phyloP scores from a whole-genome alignment of 2,113 vertebrate genomes.

The Mastomys natalensis region DNA sequence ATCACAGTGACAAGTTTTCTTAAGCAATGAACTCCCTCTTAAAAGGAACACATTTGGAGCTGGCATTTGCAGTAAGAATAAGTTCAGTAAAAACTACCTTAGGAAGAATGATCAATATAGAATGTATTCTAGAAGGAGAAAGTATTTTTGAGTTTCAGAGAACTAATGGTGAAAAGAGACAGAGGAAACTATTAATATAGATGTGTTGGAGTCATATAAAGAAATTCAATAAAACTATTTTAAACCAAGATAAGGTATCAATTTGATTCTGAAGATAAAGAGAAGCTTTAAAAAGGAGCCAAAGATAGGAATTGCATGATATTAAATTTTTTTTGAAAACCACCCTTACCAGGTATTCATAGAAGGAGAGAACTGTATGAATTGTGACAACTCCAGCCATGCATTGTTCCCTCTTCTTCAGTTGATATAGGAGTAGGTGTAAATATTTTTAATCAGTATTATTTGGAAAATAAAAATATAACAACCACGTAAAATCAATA shows the following conservation, averaged over 20 bases:
- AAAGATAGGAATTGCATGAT: background rate
- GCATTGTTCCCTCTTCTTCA: background rate
- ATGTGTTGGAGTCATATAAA: background rate
- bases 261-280: background rate
- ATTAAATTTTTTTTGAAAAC: background rate
- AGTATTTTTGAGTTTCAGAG: background rate
- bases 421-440: slow-evolving; percentile 72
- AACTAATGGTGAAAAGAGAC: background rate
- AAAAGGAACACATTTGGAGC: background rate
- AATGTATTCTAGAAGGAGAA: background rate
- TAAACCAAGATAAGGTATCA: background rate
- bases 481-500: slow-evolving; percentile 80
- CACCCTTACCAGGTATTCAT: background rate
- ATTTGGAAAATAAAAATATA: slow-evolving; percentile 88
- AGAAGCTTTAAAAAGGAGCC: background rate
- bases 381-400: background rate
- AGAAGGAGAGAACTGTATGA: background rate
- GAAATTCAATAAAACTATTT: background rate
- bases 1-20: background rate
- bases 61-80: background rate
- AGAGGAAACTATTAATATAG: background rate
- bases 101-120: background rate
- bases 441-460: slow-evolving; percentile 89
- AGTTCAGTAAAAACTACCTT: background rate
- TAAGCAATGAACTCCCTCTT: background rate